Evolutionary conservation across 2,113 vertebrate genomes (phyloP).

Genomic region (Taurulus bubalis): DNA sequence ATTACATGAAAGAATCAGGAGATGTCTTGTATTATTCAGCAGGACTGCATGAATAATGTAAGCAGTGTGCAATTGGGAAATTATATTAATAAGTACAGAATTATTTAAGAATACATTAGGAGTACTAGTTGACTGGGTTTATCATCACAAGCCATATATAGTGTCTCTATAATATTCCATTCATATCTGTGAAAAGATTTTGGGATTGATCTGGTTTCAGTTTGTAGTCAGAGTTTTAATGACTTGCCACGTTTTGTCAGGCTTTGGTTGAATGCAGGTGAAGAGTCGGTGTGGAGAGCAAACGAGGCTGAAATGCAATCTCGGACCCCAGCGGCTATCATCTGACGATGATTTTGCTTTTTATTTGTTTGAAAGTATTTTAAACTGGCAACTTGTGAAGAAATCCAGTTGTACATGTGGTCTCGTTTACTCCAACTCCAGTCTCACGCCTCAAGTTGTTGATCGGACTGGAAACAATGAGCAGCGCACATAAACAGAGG

Average conservation of each 20-base stretch:
- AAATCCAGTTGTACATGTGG: no score
- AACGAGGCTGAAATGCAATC: not conserved
- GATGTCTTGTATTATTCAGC: conserved; percentile 2
- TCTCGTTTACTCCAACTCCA: no score
- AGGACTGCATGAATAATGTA: conserved; percentile 14
- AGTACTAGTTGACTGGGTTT: conserved; percentile 4
- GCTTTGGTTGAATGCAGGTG: not conserved
- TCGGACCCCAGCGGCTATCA: not conserved
- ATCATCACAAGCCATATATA: not conserved
- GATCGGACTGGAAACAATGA: no score
- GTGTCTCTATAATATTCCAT: not conserved
- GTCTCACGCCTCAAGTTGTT: not conserved
- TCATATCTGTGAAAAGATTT: not conserved
- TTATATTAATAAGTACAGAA: conserved; percentile 6
- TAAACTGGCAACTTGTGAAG: no score
- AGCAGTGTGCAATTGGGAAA: conserved; percentile 1
- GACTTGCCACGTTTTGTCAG: not conserved
- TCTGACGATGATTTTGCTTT: no score
- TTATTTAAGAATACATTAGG: not conserved
- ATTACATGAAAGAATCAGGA: not conserved
- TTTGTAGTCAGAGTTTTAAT: not conserved
- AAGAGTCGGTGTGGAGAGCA: not conserved
- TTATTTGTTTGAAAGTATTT: no score
- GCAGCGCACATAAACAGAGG: no score
- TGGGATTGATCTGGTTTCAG: not conserved